These are phyloP conservation scores for Sceloporus undulatus DNA, from an alignment of 2,113 vertebrate species.

Conservation along the genomic window DNA sequence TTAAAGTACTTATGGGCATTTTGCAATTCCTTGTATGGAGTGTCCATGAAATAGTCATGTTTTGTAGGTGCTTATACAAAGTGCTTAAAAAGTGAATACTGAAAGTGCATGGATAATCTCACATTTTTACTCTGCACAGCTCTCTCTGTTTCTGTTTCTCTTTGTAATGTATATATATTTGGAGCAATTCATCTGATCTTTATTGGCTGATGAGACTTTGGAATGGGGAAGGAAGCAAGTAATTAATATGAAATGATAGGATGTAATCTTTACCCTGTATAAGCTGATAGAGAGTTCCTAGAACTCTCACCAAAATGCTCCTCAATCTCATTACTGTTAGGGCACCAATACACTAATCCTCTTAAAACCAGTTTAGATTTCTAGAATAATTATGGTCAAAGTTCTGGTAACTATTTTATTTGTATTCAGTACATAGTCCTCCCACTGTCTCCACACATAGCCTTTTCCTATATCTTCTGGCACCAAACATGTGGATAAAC, in stretches of 20 bases:
- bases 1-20: background rate
- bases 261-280: background rate
- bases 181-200: background rate
- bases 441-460: slow-evolving; percentile 13
- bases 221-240: background rate
- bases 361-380: slow-evolving; percentile 20
- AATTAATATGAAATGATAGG: background rate
- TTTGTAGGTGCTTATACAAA: background rate
- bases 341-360: background rate
- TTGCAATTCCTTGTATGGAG: background rate
- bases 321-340: background rate
- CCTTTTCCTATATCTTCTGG: slow-evolving; percentile 43
- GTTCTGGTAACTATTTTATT: slow-evolving; percentile 21
- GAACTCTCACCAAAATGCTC: background rate
- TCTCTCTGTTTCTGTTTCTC: too few species aligned
- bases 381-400: slow-evolving; percentile 62
- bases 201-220: background rate
- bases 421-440: slow-evolving; percentile 27
- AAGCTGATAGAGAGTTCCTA: background rate
- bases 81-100: background rate
- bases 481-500: slow-evolving; percentile 39
- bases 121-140: too few species aligned
- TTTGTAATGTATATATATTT: background rate
- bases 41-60: background rate
- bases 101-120: background rate